phyloP scores from a whole-genome alignment of 2,113 vertebrate species.

The Rhea pennata region DNA sequence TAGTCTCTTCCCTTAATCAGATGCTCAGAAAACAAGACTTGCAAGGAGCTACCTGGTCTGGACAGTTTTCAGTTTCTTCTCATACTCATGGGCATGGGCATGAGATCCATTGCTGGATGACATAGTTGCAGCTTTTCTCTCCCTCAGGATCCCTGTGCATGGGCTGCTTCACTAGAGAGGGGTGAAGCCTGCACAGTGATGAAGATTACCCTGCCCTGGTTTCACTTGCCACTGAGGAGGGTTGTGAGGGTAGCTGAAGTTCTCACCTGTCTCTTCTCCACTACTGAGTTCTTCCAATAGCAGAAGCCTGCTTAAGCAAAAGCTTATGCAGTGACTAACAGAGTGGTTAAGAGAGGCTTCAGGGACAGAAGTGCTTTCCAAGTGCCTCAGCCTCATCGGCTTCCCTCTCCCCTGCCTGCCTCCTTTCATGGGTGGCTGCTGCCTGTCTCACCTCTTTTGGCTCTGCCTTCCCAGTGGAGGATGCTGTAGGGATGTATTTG shows the following conservation, averaged over 20 bases:
- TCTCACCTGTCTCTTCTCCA: neutral
- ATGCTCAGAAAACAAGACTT: neutral
- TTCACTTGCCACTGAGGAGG: neutral
- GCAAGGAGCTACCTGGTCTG: neutral
- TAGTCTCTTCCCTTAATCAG: neutral
- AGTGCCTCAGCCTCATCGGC: neutral
- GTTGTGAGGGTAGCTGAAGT: neutral
- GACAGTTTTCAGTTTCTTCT: neutral
- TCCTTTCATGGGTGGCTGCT: no score
- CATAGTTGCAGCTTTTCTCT: neutral
- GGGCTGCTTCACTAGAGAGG: neutral
- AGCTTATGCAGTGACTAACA: neutral
- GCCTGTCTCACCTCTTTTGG: no score
- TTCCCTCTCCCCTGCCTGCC: no score
- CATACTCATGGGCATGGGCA: neutral
- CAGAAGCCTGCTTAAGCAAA: neutral
- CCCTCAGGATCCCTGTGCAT: neutral
- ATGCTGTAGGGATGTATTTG: no score
- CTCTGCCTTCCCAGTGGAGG: no score
- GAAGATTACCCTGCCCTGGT: neutral
- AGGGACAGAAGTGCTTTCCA: neutral
- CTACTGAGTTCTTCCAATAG: neutral
- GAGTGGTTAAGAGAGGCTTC: neutral
- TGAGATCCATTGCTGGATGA: neutral
- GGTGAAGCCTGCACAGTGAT: neutral